Percentiles rank a stretch among this genome's conserved stretches.
Conservation (phyloP, 2,888 invertebrate species). For the Mimas tiliae region DNA sequence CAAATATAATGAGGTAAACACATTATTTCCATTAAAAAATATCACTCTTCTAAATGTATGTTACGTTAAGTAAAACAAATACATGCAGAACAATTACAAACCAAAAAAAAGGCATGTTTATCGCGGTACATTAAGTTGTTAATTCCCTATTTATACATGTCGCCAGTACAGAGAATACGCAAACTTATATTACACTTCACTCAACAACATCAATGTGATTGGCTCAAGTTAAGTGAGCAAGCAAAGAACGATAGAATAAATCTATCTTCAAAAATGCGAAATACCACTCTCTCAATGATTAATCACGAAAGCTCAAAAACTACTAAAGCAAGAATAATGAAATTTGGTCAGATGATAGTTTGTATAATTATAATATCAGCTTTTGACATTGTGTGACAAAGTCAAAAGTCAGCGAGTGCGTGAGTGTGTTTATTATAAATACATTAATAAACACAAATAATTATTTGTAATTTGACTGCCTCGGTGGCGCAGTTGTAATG, state of each 20-base stretch:
- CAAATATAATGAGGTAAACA: neutral
- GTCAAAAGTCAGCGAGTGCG: too few species aligned
- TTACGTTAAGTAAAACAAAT: constrained; percentile 17
- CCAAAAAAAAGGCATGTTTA: constrained; percentile 31
- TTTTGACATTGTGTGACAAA: too few species aligned
- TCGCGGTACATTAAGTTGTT: constrained; percentile 30
- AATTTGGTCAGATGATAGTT: too few species aligned
- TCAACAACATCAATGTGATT: constrained; percentile 31
- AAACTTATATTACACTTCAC: constrained; percentile 39
- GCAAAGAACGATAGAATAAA: neutral
- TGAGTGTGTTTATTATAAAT: too few species aligned
- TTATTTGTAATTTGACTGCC: too few species aligned
- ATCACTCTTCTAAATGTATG: neutral
- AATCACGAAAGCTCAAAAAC: too few species aligned
- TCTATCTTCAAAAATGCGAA: too few species aligned
- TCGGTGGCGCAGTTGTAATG: too few species aligned
- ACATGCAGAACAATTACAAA: constrained; percentile 22
- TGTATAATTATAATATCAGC: too few species aligned
- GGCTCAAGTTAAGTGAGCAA: constrained; percentile 28
- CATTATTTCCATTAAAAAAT: neutral
- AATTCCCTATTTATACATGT: constrained; percentile 35
- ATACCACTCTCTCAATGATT: too few species aligned
- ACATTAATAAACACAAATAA: too few species aligned
- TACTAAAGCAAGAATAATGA: too few species aligned
- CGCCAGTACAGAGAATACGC: constrained; percentile 27